A percentile compares a stretch with the other conserved stretches of the same genome.
These are phyloP conservation scores for Ypsolopha sequella DNA, from an alignment of 2,888 invertebrate genomes.

Conservation along the genomic window DNA sequence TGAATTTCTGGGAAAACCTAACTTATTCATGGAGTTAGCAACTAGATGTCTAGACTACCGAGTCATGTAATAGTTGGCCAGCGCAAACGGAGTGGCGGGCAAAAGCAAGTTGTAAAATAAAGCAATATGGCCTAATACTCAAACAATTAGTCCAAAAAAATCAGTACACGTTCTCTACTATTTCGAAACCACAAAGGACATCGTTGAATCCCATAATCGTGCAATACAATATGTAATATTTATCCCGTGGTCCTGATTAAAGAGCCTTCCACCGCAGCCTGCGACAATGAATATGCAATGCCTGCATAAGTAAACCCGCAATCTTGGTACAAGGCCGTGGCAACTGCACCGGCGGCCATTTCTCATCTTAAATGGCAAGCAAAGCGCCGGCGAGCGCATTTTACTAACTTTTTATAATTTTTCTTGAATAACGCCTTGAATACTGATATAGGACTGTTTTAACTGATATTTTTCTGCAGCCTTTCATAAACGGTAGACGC, in stretches of 20 bases:
- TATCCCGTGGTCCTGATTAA: slow-evolving; percentile 26
- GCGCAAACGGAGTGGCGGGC: too few relatives aligned
- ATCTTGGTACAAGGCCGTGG: slow-evolving; percentile 41
- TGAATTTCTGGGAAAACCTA: too few relatives aligned
- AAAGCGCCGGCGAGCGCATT: slow-evolving; percentile 22
- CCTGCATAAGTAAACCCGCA: slow-evolving; percentile 52
- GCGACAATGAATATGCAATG: slow-evolving; percentile 57
- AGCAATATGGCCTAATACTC: too few relatives aligned
- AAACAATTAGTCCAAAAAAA: too few relatives aligned
- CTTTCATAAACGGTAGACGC: too few relatives aligned
- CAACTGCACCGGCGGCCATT: slow-evolving; percentile 52
- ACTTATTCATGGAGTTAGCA: too few relatives aligned
- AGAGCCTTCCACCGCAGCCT: slow-evolving; percentile 29
- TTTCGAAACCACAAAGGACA: not conserved
- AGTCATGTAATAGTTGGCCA: too few relatives aligned
- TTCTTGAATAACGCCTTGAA: slow-evolving; percentile 6
- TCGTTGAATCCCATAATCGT: not conserved
- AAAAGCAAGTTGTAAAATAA: too few relatives aligned
- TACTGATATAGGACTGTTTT: not conserved
- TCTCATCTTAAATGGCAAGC: slow-evolving; percentile 58
- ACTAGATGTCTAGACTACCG: too few relatives aligned
- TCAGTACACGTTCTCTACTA: too few relatives aligned
- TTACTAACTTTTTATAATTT: slow-evolving; percentile 20
- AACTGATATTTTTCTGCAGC: too few relatives aligned
- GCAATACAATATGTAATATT: too few relatives aligned